Percentiles rank a stretch among this genome's conserved stretches.
Conservation (phyloP, 2,113 vertebrate genomes). For the Antennarius striatus region DNA sequence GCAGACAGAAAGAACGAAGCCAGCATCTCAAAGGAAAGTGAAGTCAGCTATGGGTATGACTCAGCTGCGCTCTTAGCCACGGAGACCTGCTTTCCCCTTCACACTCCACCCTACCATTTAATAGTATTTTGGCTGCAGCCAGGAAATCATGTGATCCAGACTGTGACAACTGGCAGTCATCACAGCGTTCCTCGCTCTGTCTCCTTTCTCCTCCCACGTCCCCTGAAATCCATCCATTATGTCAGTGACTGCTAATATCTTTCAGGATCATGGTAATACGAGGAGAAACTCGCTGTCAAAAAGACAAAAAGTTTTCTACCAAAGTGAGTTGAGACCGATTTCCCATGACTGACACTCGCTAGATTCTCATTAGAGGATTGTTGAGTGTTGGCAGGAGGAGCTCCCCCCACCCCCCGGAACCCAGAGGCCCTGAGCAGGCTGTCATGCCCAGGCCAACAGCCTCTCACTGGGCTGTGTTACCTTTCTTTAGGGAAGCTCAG, state of each 20-base stretch:
- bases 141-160: slow-evolving; percentile 32
- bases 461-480: slow-evolving; percentile 28
- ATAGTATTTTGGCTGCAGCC: slow-evolving; percentile 26
- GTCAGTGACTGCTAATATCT: slow-evolving; percentile 19
- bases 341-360: slow-evolving; percentile 27
- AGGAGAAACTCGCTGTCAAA: slow-evolving; percentile 11
- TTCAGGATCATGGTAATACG: slow-evolving; percentile 8
- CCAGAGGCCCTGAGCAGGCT: slow-evolving; percentile 35
- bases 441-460: slow-evolving; percentile 39
- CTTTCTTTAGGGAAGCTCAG: slow-evolving; percentile 32
- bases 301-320: background rate
- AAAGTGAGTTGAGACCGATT: slow-evolving; percentile 9
- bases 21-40: slow-evolving; percentile 3
- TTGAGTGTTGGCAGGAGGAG: slow-evolving; percentile 26
- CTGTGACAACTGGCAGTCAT: slow-evolving; percentile 35
- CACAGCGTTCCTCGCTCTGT: slow-evolving; percentile 1
- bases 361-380: slow-evolving; percentile 38
- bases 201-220: slow-evolving; percentile 14
- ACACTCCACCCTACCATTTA: slow-evolving; percentile 28
- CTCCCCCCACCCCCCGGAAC: slow-evolving; percentile 17
- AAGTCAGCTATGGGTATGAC: slow-evolving; percentile 17
- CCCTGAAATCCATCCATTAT: slow-evolving; percentile 43
- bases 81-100: slow-evolving; percentile 22
- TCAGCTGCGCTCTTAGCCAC: slow-evolving; percentile 4
- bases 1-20: background rate